Conservation (phyloP, 2,888 invertebrate genomes). For the Cheilosia vulpina region DNA sequence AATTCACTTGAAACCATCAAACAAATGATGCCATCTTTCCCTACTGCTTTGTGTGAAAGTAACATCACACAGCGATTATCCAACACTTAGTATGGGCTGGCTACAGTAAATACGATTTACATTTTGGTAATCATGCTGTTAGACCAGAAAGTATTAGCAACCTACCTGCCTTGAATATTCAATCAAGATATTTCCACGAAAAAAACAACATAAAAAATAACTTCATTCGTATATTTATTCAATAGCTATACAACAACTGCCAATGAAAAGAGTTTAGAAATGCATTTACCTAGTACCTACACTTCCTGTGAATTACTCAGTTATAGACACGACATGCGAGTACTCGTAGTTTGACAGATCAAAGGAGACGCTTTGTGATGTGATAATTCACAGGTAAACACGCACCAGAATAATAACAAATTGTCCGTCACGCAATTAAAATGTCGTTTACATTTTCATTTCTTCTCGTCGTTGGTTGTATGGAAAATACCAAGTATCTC, state of each 20-base stretch:
- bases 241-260: constrained; percentile 2
- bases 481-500: constrained; percentile 26
- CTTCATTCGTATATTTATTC: background rate
- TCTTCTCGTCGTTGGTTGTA: background rate
- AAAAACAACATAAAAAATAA: background rate
- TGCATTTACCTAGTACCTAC: constrained; percentile 1
- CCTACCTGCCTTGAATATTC: constrained; percentile 26
- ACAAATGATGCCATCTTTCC: no score
- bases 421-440: constrained; percentile 43
- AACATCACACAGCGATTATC: background rate
- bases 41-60: no score
- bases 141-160: constrained; percentile 6
- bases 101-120: background rate
- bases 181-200: constrained; percentile 18
- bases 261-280: constrained; percentile 9
- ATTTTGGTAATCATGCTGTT: constrained; percentile 25
- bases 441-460: constrained; percentile 23
- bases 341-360: background rate
- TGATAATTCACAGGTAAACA: constrained; percentile 35
- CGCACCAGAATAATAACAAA: constrained; percentile 28
- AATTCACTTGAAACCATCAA: no score
- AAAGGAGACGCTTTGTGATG: constrained; percentile 12
- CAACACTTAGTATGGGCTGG: background rate
- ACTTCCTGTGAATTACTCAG: background rate
- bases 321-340: background rate